These are phyloP conservation scores for Podarcis cretensis DNA, from an alignment of 2,113 vertebrate species.

Conservation along the genomic window DNA sequence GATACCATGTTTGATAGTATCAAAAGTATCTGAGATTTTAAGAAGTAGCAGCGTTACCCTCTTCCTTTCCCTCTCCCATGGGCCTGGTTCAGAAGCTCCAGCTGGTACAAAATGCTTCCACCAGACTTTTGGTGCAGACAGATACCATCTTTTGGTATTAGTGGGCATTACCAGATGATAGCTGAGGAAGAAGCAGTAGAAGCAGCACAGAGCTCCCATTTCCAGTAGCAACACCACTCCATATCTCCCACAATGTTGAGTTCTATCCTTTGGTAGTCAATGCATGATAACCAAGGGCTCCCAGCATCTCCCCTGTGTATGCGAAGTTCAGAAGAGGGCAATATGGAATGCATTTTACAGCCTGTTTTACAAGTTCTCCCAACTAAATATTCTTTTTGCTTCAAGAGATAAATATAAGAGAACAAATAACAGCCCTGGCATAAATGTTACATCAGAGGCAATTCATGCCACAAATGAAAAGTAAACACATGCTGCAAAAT, in stretches of 20 bases:
- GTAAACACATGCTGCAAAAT: conserved; percentile 27
- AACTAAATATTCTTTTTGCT: not conserved
- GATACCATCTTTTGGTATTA: too few relatives aligned
- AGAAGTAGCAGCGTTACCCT: too few relatives aligned
- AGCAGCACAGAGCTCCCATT: not conserved
- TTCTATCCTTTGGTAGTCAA: not conserved
- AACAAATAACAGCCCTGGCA: not conserved
- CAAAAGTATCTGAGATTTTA: too few relatives aligned
- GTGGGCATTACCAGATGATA: too few relatives aligned
- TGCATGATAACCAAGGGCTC: not conserved
- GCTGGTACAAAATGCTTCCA: too few relatives aligned
- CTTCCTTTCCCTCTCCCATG: too few relatives aligned
- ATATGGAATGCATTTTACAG: not conserved
- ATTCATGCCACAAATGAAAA: conserved; percentile 1
- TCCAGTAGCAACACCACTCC: not conserved
- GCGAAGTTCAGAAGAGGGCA: not conserved
- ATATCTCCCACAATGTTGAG: too few relatives aligned
- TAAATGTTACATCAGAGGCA: conserved; percentile 30
- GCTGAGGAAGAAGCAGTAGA: too few relatives aligned
- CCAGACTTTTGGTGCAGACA: too few relatives aligned
- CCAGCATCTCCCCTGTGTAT: not conserved
- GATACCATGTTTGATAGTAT: too few relatives aligned
- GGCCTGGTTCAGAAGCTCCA: too few relatives aligned
- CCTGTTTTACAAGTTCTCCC: not conserved
- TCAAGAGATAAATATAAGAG: not conserved